phyloP scores from a whole-genome alignment of 2,113 vertebrate genomes.

The Eulemur rufifrons region DNA sequence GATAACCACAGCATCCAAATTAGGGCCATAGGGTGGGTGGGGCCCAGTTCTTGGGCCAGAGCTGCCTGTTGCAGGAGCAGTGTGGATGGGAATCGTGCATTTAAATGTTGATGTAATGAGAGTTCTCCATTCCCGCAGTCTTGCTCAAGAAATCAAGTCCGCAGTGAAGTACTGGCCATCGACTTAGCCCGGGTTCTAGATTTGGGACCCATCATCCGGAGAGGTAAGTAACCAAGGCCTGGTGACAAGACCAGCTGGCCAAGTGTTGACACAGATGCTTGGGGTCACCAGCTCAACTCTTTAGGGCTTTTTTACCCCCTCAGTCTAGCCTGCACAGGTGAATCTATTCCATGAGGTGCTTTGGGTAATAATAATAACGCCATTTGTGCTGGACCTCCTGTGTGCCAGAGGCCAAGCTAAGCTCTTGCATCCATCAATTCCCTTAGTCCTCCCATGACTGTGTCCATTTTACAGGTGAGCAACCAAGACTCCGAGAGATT shows the following conservation, averaged over 20 bases:
- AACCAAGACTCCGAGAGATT: neutral
- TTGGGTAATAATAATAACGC: neutral
- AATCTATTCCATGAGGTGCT: neutral
- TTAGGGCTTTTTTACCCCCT: neutral
- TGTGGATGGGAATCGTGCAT: neutral
- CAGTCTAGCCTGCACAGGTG: fast-evolving
- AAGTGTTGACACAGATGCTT: no score
- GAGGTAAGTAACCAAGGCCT: constrained; percentile 42
- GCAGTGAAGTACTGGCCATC: neutral
- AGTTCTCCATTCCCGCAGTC: constrained; percentile 38
- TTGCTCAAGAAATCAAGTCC: constrained; percentile 40
- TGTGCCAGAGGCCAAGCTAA: neutral
- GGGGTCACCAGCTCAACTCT: neutral
- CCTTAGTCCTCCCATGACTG: neutral
- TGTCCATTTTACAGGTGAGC: neutral
- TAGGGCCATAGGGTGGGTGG: fast-evolving
- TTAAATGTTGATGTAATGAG: neutral
- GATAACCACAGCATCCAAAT: neutral
- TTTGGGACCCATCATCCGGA: constrained; percentile 71
- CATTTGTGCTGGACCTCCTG: neutral
- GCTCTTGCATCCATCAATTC: neutral
- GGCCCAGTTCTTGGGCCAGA: neutral
- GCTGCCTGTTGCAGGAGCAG: neutral
- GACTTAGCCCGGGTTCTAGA: constrained; percentile 14
- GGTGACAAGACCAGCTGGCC: neutral